phyloP scores from a whole-genome alignment of 2,888 invertebrate species.

The Zaprionus bogoriensis region DNA sequence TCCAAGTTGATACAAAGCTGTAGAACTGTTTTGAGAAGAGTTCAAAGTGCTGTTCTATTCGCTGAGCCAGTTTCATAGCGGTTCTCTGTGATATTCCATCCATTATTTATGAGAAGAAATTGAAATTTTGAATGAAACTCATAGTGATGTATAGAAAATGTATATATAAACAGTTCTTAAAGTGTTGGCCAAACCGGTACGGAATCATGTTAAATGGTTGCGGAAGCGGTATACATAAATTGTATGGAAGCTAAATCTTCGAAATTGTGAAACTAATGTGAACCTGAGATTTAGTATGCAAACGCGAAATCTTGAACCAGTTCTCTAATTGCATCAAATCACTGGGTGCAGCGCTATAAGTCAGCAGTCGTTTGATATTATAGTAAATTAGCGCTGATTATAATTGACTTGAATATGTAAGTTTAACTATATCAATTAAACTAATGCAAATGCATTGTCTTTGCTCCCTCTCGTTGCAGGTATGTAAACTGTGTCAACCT shows the following conservation, averaged over 20 bases:
- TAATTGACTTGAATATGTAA: neutral
- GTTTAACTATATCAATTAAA: neutral
- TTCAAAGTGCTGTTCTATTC: too few species aligned
- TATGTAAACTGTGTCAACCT: conserved; percentile 15
- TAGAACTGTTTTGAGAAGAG: too few species aligned
- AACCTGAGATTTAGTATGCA: neutral
- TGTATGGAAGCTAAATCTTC: too few species aligned
- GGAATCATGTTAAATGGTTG: neutral
- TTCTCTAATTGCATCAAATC: neutral
- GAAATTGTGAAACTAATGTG: neutral
- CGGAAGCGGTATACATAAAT: neutral
- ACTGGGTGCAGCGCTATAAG: neutral
- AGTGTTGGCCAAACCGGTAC: neutral
- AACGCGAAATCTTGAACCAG: too few species aligned
- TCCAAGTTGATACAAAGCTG: too few species aligned
- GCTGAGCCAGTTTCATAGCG: too few species aligned
- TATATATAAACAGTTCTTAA: neutral
- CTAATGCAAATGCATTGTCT: conserved; percentile 7
- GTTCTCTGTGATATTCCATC: too few species aligned
- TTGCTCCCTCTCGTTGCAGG: conserved; percentile 33
- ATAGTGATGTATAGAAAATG: neutral
- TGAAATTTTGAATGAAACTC: neutral
- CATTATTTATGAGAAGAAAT: too few species aligned
- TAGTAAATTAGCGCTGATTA: neutral
- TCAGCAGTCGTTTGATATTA: neutral